Base-by-base conservation (phyloP, 2,797 vertebrate species). In the Oryzias dopingdopingensis region DNA sequence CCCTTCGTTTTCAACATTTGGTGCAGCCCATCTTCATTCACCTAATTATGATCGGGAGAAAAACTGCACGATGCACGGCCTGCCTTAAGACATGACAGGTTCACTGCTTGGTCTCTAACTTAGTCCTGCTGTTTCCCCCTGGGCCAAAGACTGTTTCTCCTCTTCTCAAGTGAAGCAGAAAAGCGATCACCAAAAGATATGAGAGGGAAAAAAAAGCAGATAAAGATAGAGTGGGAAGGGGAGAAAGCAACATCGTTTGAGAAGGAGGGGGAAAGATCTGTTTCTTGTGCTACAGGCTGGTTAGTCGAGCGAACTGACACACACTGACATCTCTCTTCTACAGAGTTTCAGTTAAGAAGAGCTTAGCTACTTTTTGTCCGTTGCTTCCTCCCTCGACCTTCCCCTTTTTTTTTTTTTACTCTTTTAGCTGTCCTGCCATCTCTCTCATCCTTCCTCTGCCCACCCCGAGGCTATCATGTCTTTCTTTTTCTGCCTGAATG, bases 281-380 rank as follows among this genome's bases (percentile, higher is more conserved):
- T 86, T 86, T 83, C 82, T 81, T 64, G 76, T 72, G 79, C 78
- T 82, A 86, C 68, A 84, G 87, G 87, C 87, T 81, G 86, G 76
- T 86, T 78, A 87, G 81, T 82, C 76, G 74, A 86, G 85, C 79
- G 70, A 73, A 84, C 80, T 88, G 87, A 89, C 84, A 90, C 70
- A 81, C 73, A 80, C 81, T 89, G 89, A 89, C 88, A 84, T 89
- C 85, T 87, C 80, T 86, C 86, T 90, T 86, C 80, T 67, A 81
- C 42, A 42, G 76, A 80, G 77, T 72, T 79, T 0, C 42, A 80
- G 80, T 80, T 87, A 75, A 81, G 88, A 87, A 80, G 76, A 83
- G 79, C 61, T 56, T 73, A 18, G 23, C 75, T 68, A 76, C 74
- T 79, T 62, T 78, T 77, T 82, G 81, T 67, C 79, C 71, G 79